Percentiles rank a stretch among this genome's conserved stretches.
These are phyloP conservation scores for Drosophila melanica DNA, from an alignment of 1,140 invertebrate species.

Conservation along the genomic window DNA sequence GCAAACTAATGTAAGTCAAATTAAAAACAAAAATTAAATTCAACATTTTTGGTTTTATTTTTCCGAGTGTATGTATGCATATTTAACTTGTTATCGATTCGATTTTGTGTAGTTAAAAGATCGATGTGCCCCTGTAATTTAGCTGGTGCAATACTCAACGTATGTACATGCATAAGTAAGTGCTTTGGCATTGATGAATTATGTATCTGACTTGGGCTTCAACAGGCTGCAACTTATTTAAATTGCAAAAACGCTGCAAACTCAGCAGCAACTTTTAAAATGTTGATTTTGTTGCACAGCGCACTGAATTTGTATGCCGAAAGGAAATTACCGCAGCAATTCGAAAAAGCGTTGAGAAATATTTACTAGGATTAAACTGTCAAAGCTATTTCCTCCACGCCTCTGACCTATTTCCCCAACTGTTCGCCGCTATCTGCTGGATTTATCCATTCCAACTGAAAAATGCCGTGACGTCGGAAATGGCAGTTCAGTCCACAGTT, in stretches of 20 bases:
- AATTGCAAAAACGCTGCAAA: constrained; percentile 36
- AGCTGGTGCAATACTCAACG: background rate
- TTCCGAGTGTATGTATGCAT: background rate
- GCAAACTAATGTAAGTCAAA: no score
- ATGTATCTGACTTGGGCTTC: constrained; percentile 16
- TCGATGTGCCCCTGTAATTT: constrained; percentile 1
- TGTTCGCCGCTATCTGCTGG: constrained; percentile 38
- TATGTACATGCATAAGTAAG: no score
- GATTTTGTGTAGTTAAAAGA: background rate
- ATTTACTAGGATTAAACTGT: constrained; percentile 54
- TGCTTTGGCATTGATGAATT: constrained; percentile 39
- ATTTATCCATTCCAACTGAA: constrained; percentile 66
- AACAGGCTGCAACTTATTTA: constrained; percentile 19
- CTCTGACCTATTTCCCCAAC: constrained; percentile 48
- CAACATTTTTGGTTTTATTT: no score
- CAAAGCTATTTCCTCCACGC: constrained; percentile 67
- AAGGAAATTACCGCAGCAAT: constrained; percentile 48
- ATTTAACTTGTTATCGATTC: background rate
- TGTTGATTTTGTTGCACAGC: constrained; percentile 10
- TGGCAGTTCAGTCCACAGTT: constrained; percentile 33
- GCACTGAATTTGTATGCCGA: constrained; percentile 12
- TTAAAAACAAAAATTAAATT: no score
- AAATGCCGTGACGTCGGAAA: constrained; percentile 65
- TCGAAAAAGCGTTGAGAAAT: constrained; percentile 32
- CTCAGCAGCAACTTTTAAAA: background rate